Conservation (phyloP, 2,888 invertebrate species). For the Drosophila mimica region DNA sequence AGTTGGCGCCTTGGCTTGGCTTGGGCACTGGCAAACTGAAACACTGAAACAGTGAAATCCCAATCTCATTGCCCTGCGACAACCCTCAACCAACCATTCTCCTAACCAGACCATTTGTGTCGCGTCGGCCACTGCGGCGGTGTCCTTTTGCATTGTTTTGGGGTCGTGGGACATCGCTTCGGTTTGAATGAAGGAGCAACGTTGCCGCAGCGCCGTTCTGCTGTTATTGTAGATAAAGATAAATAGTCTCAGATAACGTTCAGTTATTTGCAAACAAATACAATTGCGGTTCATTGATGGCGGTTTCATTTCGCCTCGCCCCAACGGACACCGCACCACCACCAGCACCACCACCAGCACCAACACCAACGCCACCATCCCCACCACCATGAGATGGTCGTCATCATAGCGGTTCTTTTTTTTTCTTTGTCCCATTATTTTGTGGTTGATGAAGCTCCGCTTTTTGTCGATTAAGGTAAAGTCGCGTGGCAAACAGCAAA, state of each 20-base stretch:
- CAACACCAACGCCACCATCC: not conserved
- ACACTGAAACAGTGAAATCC: constrained; percentile 9
- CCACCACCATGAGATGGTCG: constrained; percentile 1
- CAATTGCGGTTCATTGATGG: constrained; percentile 81
- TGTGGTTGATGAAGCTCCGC: constrained; percentile 44
- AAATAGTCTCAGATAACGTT: constrained; percentile 79
- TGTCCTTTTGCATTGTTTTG: constrained; percentile 68
- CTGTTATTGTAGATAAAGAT: constrained; percentile 76
- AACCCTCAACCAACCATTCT: not conserved
- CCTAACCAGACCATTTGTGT: constrained; percentile 16
- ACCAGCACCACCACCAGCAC: not conserved
- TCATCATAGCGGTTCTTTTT: not conserved
- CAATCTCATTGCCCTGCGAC: constrained; percentile 2
- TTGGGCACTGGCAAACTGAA: constrained; percentile 26
- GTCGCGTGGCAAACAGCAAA: constrained; percentile 20
- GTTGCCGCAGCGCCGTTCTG: constrained; percentile 30
- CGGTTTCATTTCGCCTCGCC: constrained; percentile 60
- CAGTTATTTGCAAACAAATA: constrained; percentile 81
- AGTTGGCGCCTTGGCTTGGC: constrained; percentile 74
- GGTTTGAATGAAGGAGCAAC: constrained; percentile 28
- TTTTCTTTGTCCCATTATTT: constrained; percentile 53
- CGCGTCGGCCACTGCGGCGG: constrained; percentile 44
- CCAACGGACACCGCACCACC: constrained; percentile 30
- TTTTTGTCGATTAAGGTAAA: constrained; percentile 16
- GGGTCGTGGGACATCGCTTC: constrained; percentile 27